A percentile compares a stretch with the other conserved stretches of the same genome.
These are phyloP conservation scores for Luffia ferchaultella DNA, from an alignment of 2,888 invertebrate genomes.

Conservation along the genomic window DNA sequence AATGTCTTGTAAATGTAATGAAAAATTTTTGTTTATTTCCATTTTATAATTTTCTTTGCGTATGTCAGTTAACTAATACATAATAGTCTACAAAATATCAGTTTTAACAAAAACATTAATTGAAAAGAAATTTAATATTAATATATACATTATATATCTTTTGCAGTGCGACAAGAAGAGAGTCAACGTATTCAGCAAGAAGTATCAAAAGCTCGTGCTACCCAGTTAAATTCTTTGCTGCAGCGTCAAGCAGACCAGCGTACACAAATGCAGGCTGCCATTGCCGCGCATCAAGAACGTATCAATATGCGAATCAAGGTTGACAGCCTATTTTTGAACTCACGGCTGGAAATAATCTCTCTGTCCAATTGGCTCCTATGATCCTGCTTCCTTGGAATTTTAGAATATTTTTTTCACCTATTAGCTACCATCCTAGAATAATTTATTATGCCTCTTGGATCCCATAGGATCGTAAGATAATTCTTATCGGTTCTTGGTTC, in stretches of 20 bases:
- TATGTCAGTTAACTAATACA: not conserved
- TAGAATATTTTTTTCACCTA: not conserved
- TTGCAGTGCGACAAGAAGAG: conserved; percentile 50
- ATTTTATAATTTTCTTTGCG: not conserved
- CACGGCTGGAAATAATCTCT: conserved; percentile 6
- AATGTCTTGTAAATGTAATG: no score
- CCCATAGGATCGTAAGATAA: no score
- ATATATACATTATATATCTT: not conserved
- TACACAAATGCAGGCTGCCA: conserved; percentile 64
- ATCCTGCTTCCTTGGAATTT: no score
- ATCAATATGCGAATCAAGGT: conserved; percentile 70
- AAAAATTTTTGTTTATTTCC: not conserved
- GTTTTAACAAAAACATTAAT: not conserved
- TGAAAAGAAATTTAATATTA: no score
- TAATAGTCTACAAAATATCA: not conserved
- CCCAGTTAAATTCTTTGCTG: conserved; percentile 60
- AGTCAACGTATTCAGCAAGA: conserved; percentile 57
- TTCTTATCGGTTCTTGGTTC: no score
- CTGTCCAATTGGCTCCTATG: no score
- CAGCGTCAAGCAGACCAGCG: conserved; percentile 64
- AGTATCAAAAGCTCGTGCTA: conserved; percentile 54
- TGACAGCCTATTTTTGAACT: conserved; percentile 13
- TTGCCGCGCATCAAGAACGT: conserved; percentile 67
- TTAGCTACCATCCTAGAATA: no score
- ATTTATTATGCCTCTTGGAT: no score